A percentile compares a stretch with the other conserved stretches of the same genome.
These are phyloP conservation scores for Plodia interpunctella DNA, from an alignment of 1,140 invertebrate species.

Conservation along the genomic window DNA sequence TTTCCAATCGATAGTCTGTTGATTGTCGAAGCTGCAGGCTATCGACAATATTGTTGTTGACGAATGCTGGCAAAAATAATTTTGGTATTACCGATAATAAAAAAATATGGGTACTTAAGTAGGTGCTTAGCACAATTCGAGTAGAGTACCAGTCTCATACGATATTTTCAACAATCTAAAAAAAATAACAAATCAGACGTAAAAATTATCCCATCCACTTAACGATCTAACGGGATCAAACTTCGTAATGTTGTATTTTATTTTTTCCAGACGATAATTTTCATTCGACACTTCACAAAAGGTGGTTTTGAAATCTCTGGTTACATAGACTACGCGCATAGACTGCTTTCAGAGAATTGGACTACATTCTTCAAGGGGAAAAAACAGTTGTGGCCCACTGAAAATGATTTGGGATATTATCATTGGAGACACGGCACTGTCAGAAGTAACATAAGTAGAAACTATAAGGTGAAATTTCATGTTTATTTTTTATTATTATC, in stretches of 20 bases:
- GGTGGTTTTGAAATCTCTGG: constrained; percentile 85
- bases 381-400: constrained; percentile 79
- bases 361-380: constrained; percentile 82
- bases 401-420: constrained; percentile 84
- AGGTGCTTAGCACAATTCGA: no score
- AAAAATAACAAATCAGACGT: no score
- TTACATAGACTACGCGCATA: constrained; percentile 86
- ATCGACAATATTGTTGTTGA: no score
- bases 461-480: constrained; percentile 78
- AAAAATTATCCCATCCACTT: not conserved
- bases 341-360: constrained; percentile 85
- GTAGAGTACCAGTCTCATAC: no score
- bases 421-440: constrained; percentile 83
- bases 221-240: not conserved
- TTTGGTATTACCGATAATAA: no score
- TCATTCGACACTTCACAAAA: constrained; percentile 80
- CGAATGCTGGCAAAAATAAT: no score
- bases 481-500: no score
- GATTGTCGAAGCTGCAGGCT: no score
- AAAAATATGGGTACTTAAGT: no score
- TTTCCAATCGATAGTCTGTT: no score
- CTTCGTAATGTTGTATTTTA: no score
- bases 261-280: constrained; percentile 82
- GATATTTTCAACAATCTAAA: no score
- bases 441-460: constrained; percentile 81